phyloP scores from a whole-genome alignment of 2,113 vertebrate genomes.

The Cervus canadensis region DNA sequence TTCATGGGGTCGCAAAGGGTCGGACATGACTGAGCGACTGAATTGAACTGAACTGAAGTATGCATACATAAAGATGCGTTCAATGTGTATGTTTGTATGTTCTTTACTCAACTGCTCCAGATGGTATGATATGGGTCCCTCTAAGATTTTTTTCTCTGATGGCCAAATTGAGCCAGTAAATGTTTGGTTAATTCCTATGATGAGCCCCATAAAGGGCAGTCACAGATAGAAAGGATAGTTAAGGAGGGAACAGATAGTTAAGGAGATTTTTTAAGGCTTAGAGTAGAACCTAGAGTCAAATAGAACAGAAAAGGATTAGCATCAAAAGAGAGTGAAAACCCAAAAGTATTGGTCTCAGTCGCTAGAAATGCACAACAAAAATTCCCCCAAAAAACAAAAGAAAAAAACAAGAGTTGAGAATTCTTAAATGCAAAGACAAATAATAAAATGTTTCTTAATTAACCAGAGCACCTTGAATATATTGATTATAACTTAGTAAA shows the following conservation, averaged over 20 bases:
- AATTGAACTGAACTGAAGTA: background rate
- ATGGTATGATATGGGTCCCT: background rate
- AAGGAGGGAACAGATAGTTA: background rate
- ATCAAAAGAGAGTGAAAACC: background rate
- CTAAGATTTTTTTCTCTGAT: background rate
- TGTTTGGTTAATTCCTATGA: background rate
- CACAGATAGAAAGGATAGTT: background rate
- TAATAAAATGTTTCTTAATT: slow-evolving; percentile 60
- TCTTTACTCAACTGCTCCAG: background rate
- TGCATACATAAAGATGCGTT: background rate
- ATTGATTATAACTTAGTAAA: slow-evolving; percentile 67
- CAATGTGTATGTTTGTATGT: background rate
- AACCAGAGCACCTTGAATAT: slow-evolving; percentile 39
- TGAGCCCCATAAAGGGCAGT: background rate
- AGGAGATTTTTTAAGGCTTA: background rate
- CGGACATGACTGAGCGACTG: no score
- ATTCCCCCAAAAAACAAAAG: background rate
- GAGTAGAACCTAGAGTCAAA: background rate
- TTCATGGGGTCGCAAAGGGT: no score
- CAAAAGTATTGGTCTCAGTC: background rate
- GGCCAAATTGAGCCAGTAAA: background rate
- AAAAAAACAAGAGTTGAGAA: background rate
- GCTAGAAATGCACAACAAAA: background rate
- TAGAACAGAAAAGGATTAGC: background rate
- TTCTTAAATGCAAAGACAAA: slow-evolving; percentile 47